Percentiles rank a stretch among this genome's conserved stretches.
These are phyloP conservation scores for Argyresthia goedartella DNA, from an alignment of 2,888 invertebrate species.

Conservation along the genomic window DNA sequence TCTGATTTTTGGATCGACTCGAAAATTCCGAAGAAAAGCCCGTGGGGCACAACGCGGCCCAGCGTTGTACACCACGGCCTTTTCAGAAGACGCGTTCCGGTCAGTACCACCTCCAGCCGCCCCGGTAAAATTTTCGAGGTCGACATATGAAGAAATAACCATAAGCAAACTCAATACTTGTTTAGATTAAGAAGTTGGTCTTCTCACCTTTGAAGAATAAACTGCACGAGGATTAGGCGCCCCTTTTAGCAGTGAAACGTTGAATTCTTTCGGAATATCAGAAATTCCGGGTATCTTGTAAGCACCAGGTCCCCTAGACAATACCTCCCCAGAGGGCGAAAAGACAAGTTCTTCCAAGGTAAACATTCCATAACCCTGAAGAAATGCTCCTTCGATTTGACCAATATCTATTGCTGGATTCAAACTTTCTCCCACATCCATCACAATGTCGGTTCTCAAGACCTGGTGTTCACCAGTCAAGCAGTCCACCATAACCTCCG, in stretches of 20 bases:
- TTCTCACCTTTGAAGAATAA: constrained; percentile 85
- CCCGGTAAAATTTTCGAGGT: too few species aligned
- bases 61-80: too few species aligned
- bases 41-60: too few species aligned
- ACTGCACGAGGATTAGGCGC: constrained; percentile 86
- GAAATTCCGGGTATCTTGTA: constrained; percentile 90
- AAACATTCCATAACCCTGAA: constrained; percentile 89
- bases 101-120: too few species aligned
- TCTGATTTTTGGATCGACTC: too few species aligned
- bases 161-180: too few species aligned
- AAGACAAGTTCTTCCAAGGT: constrained; percentile 86
- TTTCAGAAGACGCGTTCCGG: too few species aligned
- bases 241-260: constrained; percentile 86
- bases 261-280: constrained; percentile 86
- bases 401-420: constrained; percentile 94
- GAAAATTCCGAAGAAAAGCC: too few species aligned
- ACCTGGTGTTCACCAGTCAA: constrained; percentile 90
- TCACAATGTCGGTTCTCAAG: constrained; percentile 85
- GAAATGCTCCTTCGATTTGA: constrained; percentile 90
- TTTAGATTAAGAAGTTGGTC: too few species aligned
- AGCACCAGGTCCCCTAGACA: constrained; percentile 84
- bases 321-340: constrained; percentile 77
- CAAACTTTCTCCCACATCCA: constrained; percentile 90
- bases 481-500: constrained; percentile 90
- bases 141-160: too few species aligned